Base-by-base conservation (phyloP, 2,797 vertebrate species). In the Threskiornis aethiopicus region DNA sequence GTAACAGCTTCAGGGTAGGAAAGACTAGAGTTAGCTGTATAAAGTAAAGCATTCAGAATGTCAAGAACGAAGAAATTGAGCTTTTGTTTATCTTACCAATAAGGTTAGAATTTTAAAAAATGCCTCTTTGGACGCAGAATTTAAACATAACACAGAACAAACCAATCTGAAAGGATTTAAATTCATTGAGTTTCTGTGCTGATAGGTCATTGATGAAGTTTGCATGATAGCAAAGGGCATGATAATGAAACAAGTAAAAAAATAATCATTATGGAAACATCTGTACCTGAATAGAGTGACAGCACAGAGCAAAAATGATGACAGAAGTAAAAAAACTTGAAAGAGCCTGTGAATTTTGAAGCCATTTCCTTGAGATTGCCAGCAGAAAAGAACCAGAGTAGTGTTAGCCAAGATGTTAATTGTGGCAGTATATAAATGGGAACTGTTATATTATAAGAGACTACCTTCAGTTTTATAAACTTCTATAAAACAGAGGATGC, bases 251-350 rank as follows among this genome's bases (percentile, higher is more conserved):
- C 3, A 71, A 4, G 25, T 52, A 24, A 57, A 87, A 89, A 89
- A 25, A 19, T 11, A 33, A 69, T 18, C 3, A 5, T 39, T 49
- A 33, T 13, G 11, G 42, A 81, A 86, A 64, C 7, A n/a, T 51
- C 15, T 71, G 10, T 52, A 71, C 16, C n/a, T 37, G 13, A 22
- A 25, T 2, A 41, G 16, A 88, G 54, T 2, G 5, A 39, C 10
- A 69, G 5, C 15, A 84, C 10, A 80, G 5, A 49, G 6, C 3
- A 61, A 51, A 67, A 65, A 9, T 15, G 1, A 31, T 18, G 16
- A 78, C 7, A 0, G 0, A 51, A 66, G 1, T 2, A 51, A 55
- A 78, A 59, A 76, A 37, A 4, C 3, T 14, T 44, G 19, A 73
- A 84, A 19, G 7, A 58, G 2, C 3, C 41, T 79, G 16, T 46